phyloP scores from a whole-genome alignment of 2,888 invertebrate genomes.

The Cataglyphis cursor region DNA sequence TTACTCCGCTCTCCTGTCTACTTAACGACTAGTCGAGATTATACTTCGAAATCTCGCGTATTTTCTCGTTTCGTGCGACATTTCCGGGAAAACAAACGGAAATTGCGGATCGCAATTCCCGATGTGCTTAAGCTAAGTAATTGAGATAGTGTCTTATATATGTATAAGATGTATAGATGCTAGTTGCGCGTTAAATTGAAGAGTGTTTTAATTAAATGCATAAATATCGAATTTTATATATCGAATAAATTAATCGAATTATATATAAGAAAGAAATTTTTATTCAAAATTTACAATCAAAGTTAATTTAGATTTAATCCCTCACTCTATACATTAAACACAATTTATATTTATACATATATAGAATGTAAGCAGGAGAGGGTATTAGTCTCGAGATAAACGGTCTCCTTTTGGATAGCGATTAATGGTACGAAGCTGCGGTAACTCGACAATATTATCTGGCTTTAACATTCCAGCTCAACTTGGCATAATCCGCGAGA shows the following conservation, averaged over 20 bases:
- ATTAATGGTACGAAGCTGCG: constrained; percentile 30
- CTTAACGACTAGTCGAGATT: constrained; percentile 67
- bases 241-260: neutral
- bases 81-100: constrained; percentile 48
- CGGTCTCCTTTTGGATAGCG: constrained; percentile 32
- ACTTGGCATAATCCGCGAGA: constrained; percentile 35
- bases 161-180: neutral
- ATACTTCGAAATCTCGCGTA: constrained; percentile 61
- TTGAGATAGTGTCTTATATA: constrained; percentile 21
- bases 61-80: constrained; percentile 45
- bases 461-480: constrained; percentile 24
- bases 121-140: constrained; percentile 45
- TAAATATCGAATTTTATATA: constrained; percentile 12
- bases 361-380: neutral
- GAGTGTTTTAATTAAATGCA: constrained; percentile 28
- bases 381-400: constrained; percentile 27
- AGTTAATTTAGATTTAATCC: neutral
- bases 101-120: constrained; percentile 16
- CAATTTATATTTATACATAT: neutral
- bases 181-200: neutral
- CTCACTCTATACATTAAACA: neutral
- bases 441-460: constrained; percentile 31
- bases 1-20: constrained; percentile 61
- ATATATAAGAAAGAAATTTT: neutral
- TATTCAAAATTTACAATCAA: neutral